Evolutionary conservation across 2,113 vertebrate species (phyloP).

Genomic region (Notiomystis cincta): DNA sequence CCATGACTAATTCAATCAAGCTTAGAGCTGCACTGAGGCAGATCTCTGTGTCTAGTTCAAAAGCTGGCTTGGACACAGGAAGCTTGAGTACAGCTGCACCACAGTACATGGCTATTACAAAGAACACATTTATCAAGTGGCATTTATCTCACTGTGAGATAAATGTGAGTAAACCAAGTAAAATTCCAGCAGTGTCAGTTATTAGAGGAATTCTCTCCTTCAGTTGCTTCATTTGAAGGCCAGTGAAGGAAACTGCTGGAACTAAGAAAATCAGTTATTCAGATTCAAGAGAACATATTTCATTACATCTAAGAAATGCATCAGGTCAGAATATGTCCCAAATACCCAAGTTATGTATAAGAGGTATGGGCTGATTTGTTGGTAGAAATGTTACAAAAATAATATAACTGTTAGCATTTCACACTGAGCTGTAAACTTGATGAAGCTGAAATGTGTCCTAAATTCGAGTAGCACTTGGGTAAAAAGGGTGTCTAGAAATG

Average conservation of each 20-base stretch:
- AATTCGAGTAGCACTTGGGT: neutral
- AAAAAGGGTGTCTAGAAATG: neutral
- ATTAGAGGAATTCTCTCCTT: neutral
- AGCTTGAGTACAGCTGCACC: neutral
- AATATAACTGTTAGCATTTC: neutral
- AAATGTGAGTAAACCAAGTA: neutral
- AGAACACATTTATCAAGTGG: neutral
- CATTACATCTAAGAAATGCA: neutral
- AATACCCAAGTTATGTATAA: neutral
- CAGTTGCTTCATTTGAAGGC: neutral
- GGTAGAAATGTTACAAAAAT: neutral
- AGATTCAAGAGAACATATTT: neutral
- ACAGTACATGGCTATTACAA: neutral
- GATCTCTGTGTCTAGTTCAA: neutral
- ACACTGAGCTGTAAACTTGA: neutral
- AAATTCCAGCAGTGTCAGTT: neutral
- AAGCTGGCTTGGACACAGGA: neutral
- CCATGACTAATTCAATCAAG: conserved; percentile 23
- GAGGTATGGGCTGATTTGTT: neutral
- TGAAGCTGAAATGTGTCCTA: neutral
- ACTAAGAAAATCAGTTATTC: neutral
- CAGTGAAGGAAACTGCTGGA: neutral
- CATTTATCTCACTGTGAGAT: neutral
- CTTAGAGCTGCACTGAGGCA: neutral
- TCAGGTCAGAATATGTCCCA: neutral